A percentile compares a stretch with the other conserved stretches of the same genome.
Evolutionary conservation across 1,140 invertebrate genomes (phyloP).

Genomic region (Phenacoccus solenopsis): DNA sequence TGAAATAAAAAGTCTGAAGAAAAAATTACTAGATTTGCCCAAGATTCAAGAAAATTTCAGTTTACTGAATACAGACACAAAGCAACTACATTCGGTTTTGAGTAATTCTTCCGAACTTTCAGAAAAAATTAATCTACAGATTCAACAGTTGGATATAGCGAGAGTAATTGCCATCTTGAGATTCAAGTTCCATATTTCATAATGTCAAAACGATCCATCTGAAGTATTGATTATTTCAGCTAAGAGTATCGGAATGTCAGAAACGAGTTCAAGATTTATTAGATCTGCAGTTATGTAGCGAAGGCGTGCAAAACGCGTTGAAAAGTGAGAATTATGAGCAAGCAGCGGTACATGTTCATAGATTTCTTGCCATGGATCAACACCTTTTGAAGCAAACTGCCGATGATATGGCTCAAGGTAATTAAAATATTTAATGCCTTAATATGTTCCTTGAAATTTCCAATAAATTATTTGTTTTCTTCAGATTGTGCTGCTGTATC

Average conservation of each 20-base stretch:
- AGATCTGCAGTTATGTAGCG: constrained; percentile 88
- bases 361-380: constrained; percentile 92
- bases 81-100: background rate
- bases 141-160: background rate
- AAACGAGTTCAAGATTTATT: constrained; percentile 89
- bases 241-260: constrained; percentile 85
- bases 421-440: background rate
- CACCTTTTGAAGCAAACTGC: constrained; percentile 66
- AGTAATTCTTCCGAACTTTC: background rate
- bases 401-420: constrained; percentile 54
- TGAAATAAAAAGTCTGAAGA: background rate
- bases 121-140: constrained; percentile 5
- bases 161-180: too few relatives aligned
- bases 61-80: background rate
- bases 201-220: background rate
- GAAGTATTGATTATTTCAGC: constrained; percentile 38
- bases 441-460: constrained; percentile 34
- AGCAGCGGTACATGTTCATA: constrained; percentile 86
- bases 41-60: background rate
- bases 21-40: background rate
- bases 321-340: constrained; percentile 83
- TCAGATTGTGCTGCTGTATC: constrained; percentile 55
- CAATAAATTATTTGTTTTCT: constrained; percentile 35
- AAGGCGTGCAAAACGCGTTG: constrained; percentile 86
- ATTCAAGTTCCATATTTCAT: background rate